A percentile compares a stretch with the other conserved stretches of the same genome.
phyloP scores from a whole-genome alignment of 2,797 vertebrate species.

The Lepus townsendii region DNA sequence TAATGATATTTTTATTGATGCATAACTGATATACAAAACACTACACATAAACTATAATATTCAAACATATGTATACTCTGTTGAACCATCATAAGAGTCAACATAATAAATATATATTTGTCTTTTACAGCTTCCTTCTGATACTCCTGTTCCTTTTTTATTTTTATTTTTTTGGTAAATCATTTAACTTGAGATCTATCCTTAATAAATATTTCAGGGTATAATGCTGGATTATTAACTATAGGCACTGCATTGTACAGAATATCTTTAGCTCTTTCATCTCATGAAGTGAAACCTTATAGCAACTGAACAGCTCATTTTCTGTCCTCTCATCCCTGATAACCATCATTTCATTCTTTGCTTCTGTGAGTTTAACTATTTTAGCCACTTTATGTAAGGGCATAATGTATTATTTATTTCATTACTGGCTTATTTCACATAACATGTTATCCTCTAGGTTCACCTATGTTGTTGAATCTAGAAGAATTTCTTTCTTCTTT shows the following conservation, averaged over 20 bases:
- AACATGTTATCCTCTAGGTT: not conserved
- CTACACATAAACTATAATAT: not conserved
- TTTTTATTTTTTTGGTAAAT: not conserved
- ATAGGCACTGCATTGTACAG: not conserved
- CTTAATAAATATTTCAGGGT: not conserved
- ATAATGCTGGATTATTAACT: not conserved
- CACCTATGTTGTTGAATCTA: too few relatives aligned
- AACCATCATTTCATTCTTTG: not conserved
- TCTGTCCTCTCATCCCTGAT: not conserved
- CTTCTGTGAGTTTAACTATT: not conserved
- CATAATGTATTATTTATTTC: not conserved
- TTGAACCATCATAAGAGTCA: not conserved
- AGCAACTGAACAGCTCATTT: not conserved
- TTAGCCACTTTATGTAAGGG: not conserved
- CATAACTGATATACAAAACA: not conserved
- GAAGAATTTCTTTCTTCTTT: not conserved
- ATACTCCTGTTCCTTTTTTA: not conserved
- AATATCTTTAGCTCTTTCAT: not conserved
- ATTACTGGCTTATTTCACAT: not conserved
- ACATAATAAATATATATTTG: not conserved
- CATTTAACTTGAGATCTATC: not conserved
- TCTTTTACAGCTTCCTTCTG: not conserved
- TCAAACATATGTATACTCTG: not conserved
- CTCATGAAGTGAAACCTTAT: not conserved
- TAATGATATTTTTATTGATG: not conserved